A percentile compares a stretch with the other conserved stretches of the same genome.
These are phyloP conservation scores for Romanogobio albipinnatus DNA, from an alignment of 2,113 vertebrate species.

Conservation along the genomic window DNA sequence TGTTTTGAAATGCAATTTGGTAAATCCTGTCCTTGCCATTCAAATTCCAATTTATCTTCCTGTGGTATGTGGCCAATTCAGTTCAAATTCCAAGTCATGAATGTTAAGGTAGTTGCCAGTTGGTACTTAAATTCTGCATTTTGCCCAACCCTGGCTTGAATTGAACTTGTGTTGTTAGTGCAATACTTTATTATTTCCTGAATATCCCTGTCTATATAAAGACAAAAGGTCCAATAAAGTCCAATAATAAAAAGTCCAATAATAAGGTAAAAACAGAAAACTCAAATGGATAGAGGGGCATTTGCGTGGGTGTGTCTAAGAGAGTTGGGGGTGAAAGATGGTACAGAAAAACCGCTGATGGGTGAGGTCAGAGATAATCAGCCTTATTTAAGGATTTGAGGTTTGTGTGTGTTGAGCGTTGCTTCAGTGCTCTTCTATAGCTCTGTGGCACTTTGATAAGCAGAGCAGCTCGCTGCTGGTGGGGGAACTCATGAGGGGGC, in stretches of 20 bases:
- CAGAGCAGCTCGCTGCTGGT: slow-evolving; percentile 65
- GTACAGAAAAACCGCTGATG: slow-evolving; percentile 1
- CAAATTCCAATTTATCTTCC: slow-evolving; percentile 12
- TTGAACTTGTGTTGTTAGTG: neutral
- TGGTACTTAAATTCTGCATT: neutral
- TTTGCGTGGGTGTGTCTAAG: slow-evolving; percentile 16
- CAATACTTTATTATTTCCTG: neutral
- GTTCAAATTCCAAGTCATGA: neutral
- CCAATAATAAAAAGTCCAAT: neutral
- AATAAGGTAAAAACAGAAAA: neutral
- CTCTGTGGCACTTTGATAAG: slow-evolving; percentile 73
- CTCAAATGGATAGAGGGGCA: neutral
- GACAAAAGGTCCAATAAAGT: neutral
- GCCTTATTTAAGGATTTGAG: slow-evolving; percentile 36
- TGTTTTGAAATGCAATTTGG: neutral
- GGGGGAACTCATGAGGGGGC: slow-evolving; percentile 74
- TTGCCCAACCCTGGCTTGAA: neutral
- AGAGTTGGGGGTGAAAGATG: neutral
- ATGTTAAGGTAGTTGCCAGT: neutral
- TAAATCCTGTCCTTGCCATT: neutral
- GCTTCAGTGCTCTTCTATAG: slow-evolving; percentile 64
- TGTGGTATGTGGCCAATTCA: neutral
- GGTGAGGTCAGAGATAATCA: slow-evolving; percentile 34
- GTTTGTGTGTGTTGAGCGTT: slow-evolving; percentile 50
- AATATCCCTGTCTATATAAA: neutral